Evolutionary conservation across 2,797 vertebrate genomes (phyloP).

Genomic region (Emys orbicularis): DNA sequence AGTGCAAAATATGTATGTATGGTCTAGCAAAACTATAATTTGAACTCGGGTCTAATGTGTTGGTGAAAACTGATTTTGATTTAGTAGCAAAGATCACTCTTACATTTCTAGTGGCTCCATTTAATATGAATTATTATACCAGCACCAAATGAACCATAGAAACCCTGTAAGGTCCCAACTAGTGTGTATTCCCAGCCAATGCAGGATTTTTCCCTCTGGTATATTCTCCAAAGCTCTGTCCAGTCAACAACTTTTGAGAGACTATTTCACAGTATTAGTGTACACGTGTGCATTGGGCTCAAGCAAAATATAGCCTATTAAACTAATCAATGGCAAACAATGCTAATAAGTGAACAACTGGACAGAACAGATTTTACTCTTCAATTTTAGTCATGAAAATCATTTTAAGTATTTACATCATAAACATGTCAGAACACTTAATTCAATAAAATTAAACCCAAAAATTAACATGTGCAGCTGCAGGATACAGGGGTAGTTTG

Average conservation of each 20-base stretch:
- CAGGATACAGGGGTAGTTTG: background rate
- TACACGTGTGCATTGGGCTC: background rate
- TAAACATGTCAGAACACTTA: background rate
- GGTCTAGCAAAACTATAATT: background rate
- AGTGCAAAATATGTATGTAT: background rate
- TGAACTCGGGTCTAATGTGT: background rate
- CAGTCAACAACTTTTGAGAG: background rate
- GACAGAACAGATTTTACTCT: background rate
- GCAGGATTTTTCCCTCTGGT: background rate
- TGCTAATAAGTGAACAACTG: background rate
- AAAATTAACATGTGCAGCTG: background rate
- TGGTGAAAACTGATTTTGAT: background rate
- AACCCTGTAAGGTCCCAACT: background rate
- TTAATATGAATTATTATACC: background rate
- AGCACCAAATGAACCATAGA: background rate
- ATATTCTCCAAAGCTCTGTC: background rate
- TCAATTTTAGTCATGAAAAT: background rate
- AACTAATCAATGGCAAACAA: background rate
- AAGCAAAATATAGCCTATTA: background rate
- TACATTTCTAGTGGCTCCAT: background rate
- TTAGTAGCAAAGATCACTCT: background rate
- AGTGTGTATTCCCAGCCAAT: background rate
- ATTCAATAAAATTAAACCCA: background rate
- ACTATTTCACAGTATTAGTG: background rate
- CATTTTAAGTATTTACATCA: background rate